Conservation (phyloP, 2,888 invertebrate genomes). For the Lymantria dispar region DNA sequence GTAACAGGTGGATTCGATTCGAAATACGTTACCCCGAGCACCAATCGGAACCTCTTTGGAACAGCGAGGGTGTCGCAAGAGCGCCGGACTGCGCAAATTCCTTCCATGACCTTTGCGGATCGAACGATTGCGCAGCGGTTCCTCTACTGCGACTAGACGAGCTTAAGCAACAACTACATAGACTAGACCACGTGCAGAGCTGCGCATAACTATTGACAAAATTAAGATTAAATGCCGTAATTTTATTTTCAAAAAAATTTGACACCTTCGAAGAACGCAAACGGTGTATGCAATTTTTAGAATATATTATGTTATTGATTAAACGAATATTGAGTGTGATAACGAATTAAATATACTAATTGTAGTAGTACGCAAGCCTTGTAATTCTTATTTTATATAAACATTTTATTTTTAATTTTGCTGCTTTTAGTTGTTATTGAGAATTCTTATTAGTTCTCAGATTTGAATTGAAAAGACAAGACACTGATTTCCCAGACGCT, state of each 20-base stretch:
- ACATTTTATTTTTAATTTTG: no score
- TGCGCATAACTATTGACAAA: neutral
- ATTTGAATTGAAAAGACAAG: no score
- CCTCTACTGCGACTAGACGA: constrained; percentile 71
- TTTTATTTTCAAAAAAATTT: neutral
- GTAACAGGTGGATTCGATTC: neutral
- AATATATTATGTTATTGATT: no score
- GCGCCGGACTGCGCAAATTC: constrained; percentile 78
- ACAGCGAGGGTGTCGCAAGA: constrained; percentile 66
- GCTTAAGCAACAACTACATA: constrained; percentile 73
- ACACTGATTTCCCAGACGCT: no score
- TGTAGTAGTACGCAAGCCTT: no score
- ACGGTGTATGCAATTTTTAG: no score
- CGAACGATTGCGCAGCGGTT: constrained; percentile 76
- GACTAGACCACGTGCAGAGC: constrained; percentile 55
- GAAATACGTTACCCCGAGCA: constrained; percentile 31
- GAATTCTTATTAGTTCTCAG: no score
- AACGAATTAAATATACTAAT: no score
- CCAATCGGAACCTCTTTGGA: constrained; percentile 58
- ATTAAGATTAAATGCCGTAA: neutral
- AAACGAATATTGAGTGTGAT: no score
- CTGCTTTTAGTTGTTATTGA: no score
- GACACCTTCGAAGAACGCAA: no score
- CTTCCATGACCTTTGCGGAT: constrained; percentile 81
- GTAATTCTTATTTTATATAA: no score